Evolutionary conservation across 2,113 vertebrate species (phyloP).

Genomic region (Poeciliopsis turrubarensis): DNA sequence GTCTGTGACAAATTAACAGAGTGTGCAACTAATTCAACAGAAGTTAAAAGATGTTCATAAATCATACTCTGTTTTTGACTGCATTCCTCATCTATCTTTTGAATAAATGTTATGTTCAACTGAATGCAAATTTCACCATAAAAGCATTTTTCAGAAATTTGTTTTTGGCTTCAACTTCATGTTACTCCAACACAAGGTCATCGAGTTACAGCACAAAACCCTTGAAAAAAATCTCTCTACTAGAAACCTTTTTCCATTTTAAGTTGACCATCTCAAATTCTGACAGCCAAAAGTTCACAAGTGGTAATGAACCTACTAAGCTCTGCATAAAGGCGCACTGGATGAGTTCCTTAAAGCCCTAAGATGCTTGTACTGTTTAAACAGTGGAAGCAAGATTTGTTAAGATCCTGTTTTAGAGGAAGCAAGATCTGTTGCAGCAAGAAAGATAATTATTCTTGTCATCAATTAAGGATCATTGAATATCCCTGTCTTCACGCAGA

Average conservation of each 20-base stretch:
- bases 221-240: constrained; percentile 36
- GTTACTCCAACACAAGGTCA: constrained; percentile 45
- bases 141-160: constrained; percentile 26
- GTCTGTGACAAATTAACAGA: not conserved
- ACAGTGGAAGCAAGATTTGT: constrained; percentile 19
- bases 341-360: constrained; percentile 7
- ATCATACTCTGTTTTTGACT: not conserved
- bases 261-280: constrained; percentile 51
- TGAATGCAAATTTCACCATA: not conserved
- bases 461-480: constrained; percentile 27
- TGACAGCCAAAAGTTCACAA: constrained; percentile 40
- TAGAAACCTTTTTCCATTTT: constrained; percentile 50
- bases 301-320: constrained; percentile 33
- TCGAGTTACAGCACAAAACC: constrained; percentile 13
- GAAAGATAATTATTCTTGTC: constrained; percentile 16
- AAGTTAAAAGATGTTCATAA: not conserved
- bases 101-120: not conserved
- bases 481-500: constrained; percentile 14
- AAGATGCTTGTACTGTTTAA: constrained; percentile 5
- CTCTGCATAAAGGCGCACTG: constrained; percentile 19
- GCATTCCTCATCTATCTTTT: not conserved
- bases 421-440: constrained; percentile 27
- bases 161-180: constrained; percentile 31
- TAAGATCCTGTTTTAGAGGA: constrained; percentile 21
- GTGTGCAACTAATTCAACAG: not conserved